Evolutionary conservation across 2,888 invertebrate species (phyloP).

Genomic region (Formica aserva): DNA sequence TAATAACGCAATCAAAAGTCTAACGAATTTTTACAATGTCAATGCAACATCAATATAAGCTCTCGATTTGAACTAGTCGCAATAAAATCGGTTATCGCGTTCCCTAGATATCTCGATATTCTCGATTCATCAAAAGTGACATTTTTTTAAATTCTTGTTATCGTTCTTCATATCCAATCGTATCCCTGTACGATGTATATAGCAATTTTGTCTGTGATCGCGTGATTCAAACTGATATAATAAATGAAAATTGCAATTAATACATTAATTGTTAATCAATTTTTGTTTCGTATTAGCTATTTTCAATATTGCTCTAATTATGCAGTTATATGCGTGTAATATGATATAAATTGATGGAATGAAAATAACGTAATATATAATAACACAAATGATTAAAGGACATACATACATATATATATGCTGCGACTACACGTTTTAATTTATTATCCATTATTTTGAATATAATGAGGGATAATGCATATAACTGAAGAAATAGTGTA

Average conservation of each 20-base stretch:
- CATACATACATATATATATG: neutral
- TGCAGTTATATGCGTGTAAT: neutral
- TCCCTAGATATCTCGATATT: neutral
- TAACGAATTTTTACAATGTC: neutral
- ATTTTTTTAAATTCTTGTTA: neutral
- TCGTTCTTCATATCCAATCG: neutral
- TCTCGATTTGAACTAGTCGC: neutral
- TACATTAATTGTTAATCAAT: constrained; percentile 12
- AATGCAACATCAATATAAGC: neutral
- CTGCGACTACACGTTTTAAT: neutral
- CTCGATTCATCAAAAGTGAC: constrained; percentile 4
- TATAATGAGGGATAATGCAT: neutral
- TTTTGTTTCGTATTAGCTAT: neutral
- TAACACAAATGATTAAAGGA: constrained; percentile 16
- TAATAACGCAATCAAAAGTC: constrained; percentile 2
- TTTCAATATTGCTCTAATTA: constrained; percentile 20
- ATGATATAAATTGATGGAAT: neutral
- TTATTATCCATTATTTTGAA: constrained; percentile 4
- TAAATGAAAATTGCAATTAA: neutral
- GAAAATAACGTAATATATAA: constrained; percentile 30
- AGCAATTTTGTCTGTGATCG: neutral
- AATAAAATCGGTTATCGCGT: constrained; percentile 8
- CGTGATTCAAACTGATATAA: neutral
- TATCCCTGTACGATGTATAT: neutral
- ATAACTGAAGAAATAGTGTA: neutral